Conservation (phyloP, 30 jellyfish, hydroid and myxozoan genomes). For the Mastigias papua region DNA sequence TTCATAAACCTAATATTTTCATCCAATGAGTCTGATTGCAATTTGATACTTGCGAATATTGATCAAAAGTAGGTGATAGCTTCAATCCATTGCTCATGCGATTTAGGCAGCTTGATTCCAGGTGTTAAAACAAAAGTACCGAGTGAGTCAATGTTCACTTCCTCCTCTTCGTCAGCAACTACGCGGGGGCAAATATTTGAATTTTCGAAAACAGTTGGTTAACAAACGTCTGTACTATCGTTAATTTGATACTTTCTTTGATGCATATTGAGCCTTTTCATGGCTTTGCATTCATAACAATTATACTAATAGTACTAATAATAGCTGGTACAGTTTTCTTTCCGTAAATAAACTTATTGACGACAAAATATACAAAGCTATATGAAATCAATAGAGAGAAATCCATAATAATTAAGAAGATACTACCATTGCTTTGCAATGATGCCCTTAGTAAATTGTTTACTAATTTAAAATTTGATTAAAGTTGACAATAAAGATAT, state of each 20-base stretch:
- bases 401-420: no score
- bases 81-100: neutral
- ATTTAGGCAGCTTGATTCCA: neutral
- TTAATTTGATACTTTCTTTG: neutral
- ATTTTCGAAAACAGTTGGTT: neutral
- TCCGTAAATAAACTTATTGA: no score
- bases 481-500: no score
- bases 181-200: neutral
- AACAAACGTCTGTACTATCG: neutral
- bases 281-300: neutral
- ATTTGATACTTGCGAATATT: neutral
- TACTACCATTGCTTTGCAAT: no score
- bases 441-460: no score
- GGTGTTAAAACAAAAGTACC: neutral
- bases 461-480: no score
- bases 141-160: neutral
- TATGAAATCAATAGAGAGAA: no score
- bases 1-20: neutral
- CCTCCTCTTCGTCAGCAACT: neutral
- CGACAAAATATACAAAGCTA: no score
- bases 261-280: neutral
- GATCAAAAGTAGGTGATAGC: neutral
- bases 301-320: no score
- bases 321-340: no score
- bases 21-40: neutral